Base-by-base conservation (phyloP, 1,140 invertebrate genomes). In the Tribolium castaneum region DNA sequence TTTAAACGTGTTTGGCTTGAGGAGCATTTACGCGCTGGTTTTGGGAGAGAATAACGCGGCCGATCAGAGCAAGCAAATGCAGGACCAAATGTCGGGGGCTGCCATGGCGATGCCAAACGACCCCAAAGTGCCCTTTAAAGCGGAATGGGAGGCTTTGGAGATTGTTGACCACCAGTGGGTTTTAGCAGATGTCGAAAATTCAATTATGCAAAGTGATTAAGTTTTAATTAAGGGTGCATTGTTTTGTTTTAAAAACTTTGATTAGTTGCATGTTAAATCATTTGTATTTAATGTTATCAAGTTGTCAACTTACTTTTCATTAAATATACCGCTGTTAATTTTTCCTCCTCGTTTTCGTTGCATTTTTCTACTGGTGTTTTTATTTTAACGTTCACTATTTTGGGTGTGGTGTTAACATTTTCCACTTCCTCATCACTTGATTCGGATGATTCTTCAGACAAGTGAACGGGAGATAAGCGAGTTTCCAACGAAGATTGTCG, bases 11-110 rank as follows among this genome's bases (percentile, higher is more conserved):
- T 99, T 99, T 90, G 99, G 99, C 56, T 89, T 99, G 14, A 90
- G 99, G 59, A 99, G 97, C 77, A 99, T 99, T 86, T 99, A 99
- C 86, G 95, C 97, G 1, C 89, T 99, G 14, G 98, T 99, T 10
- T 90, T 99, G 12, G 99, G 99, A 54, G 98, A 99, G 89, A 99
- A 99, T 87, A 99, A 99, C 91, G 93, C 97, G 83, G 98, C 98
- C 3, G 98, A 99, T 88, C 97, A 98, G 83, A 97, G 97, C 0
- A 92, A 96, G 83, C 92, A 97, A n/a, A 95, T 99, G 92, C 97
- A 99, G 85, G 98, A 99, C 84, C 98, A 99, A 88, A 99, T 99
- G 92, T 97, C 96, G 0, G 97, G 97, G 5, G 96, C 97, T 2
- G 98, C 98, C 0, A 97, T 98, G 93, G 94, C 96, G 1, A 98